These are phyloP conservation scores for Echinops telfairi DNA, from an alignment of 2,113 vertebrate species.

Conservation along the genomic window DNA sequence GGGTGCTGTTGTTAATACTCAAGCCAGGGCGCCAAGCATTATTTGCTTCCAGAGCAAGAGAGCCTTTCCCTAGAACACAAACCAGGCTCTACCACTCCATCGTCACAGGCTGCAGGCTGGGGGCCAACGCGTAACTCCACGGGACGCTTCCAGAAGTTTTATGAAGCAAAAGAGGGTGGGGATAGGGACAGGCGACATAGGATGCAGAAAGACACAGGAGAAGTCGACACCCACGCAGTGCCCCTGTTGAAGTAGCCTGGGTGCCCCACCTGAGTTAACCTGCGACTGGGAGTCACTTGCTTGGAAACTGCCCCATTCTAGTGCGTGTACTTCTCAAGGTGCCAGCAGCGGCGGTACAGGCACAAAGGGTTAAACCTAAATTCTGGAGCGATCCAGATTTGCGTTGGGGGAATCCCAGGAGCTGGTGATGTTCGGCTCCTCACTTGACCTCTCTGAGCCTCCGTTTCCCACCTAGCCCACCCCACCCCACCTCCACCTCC, in stretches of 20 bases:
- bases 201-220: background rate
- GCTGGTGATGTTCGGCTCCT: background rate
- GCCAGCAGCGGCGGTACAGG: background rate
- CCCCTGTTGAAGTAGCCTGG: background rate
- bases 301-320: background rate
- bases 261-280: background rate
- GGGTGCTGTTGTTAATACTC: conserved; percentile 16
- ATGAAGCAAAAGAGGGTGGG: background rate
- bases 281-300: no score
- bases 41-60: background rate
- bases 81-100: background rate
- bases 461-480: background rate
- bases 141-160: background rate
- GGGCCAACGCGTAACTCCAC: background rate
- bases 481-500: accelerated
- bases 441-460: background rate
- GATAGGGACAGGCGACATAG: accelerated
- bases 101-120: background rate
- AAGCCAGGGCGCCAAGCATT: background rate
- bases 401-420: no score
- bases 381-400: background rate
- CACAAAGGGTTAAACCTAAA: background rate
- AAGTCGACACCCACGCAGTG: background rate
- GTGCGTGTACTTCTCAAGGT: background rate
- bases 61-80: background rate